Percentiles rank a stretch among this genome's conserved stretches.
phyloP scores from a whole-genome alignment of 2,113 vertebrate genomes.

The Puntigrus tetrazona region DNA sequence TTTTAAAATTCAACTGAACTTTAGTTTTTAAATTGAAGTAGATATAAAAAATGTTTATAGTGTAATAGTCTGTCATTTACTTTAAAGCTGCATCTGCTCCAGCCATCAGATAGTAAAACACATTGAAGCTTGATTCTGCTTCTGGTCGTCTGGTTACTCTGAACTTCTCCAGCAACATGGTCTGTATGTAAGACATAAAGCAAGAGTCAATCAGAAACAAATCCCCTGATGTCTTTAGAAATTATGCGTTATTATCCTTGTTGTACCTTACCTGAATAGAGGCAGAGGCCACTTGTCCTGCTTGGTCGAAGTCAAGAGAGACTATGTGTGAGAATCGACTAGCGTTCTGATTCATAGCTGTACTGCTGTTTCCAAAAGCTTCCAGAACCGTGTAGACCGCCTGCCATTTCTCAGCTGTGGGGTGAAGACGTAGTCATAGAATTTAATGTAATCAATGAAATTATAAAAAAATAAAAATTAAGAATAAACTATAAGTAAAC shows the following conservation, averaged over 20 bases:
- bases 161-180: constrained; percentile 92
- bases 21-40: background rate
- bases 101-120: constrained; percentile 96
- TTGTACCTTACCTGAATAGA: constrained; percentile 85
- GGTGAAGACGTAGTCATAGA: background rate
- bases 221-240: background rate
- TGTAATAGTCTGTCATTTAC: constrained; percentile 66
- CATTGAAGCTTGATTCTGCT: constrained; percentile 86
- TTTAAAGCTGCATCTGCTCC: constrained; percentile 85
- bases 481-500: too few relatives aligned
- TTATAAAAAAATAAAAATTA: background rate
- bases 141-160: constrained; percentile 84
- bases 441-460: background rate
- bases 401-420: constrained; percentile 94
- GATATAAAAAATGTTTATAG: background rate
- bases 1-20: background rate
- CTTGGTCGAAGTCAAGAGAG: constrained; percentile 95
- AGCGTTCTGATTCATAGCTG: constrained; percentile 86
- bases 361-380: constrained; percentile 92
- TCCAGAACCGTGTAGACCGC: constrained; percentile 92
- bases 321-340: constrained; percentile 94
- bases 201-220: background rate
- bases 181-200: constrained; percentile 70
- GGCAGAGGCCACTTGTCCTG: constrained; percentile 92
- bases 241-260: background rate